Evolutionary conservation across 2,113 vertebrate species (phyloP), one percentile per base, ranked within the genome.

Genomic region (Antennarius striatus): DNA sequence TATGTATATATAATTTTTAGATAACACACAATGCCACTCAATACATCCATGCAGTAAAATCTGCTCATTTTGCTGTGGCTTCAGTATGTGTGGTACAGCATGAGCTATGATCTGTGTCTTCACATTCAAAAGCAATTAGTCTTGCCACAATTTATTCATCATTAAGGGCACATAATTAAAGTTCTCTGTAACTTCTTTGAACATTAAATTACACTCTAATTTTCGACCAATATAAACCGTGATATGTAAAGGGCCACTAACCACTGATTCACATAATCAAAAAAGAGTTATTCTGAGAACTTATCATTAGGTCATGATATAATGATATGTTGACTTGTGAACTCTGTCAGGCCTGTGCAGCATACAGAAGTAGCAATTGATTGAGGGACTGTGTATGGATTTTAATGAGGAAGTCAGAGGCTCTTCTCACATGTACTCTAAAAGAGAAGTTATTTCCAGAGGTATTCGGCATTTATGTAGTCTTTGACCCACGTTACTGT

Each of bases 61-160:
- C 32, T 60, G 66, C 53, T 78, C 43, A 7, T 47, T 81, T 71
- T 68, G 64, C 71, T 58, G 4, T 57, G 36, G 59, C 77, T 52
- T 66, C 73, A 77, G 81, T 75, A 58, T 77, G 65, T 64, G 72
- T 73, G 80, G 77, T 82, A 55, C 75, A 80, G 86, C 82, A 81
- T 74, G 75, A 83, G 84, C 84, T 72, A 68, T 90, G 84, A 90
- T 91, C 90, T 89, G 88, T 88, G 86, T 89, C 91, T 84, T 88
- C 91, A 89, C 86, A 91, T 91, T 92, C 89, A 90, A 77, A 89
- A 88, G 85, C 84, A 87, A 92, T 93, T 92, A 92, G 89, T 89
- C 86, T 77, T 80, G 68, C 84, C 77, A 84, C 92, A 88, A 92
- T 92, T 89, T 88, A 92, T 90, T 89, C 84, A 74, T 90, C 90